Base-by-base conservation (phyloP, 1,140 invertebrate genomes). In the Halesus radiatus region DNA sequence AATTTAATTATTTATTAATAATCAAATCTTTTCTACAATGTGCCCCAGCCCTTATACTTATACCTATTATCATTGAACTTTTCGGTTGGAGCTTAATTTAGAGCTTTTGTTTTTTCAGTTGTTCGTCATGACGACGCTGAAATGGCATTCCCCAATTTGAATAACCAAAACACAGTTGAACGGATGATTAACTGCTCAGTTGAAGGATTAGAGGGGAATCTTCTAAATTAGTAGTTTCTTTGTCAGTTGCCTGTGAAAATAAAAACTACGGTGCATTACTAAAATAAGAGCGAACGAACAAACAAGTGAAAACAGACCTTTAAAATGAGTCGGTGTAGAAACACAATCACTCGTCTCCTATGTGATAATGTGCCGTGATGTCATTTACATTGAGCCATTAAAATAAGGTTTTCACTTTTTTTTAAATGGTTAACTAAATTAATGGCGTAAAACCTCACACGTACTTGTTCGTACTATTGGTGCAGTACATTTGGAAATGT, bases 91-190 rank as follows among this genome's bases (percentile, higher is more conserved):
- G 54, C 53, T 18, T 56, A 56, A 18, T 56, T 56, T 56, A 22
- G 20, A 1, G 58, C 10, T 60, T 22, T 60, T 72, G 50, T 72
- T 72, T 23, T 72, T 72, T 23, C 68, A 72, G 68, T 53, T 72
- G 68, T 53, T 66, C 37, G 37, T 13, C 62, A 37, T n/a, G 18
- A 22, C 22, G 45, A 26, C 26, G 22, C 53, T 13, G 68, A 72
- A 72, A 72, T 23, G 45, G 8, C 45, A 72, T 52, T 72, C 68
- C 68, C 53, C n/a, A 45, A 53, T 72, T 72, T 20, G 68, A 72
- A 72, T 52, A 53, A 72, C 68, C 50, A 72, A 72, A 66, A 66
- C 62, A 66, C 26, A 66, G 32, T 7, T 32, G 62, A 32, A 22
- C 18, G 50, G 22, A 72, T 72, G 68, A 72, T 72, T 72, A 53